Conservation (phyloP, 1,140 invertebrate genomes). For the Rhopalosiphum maidis region DNA sequence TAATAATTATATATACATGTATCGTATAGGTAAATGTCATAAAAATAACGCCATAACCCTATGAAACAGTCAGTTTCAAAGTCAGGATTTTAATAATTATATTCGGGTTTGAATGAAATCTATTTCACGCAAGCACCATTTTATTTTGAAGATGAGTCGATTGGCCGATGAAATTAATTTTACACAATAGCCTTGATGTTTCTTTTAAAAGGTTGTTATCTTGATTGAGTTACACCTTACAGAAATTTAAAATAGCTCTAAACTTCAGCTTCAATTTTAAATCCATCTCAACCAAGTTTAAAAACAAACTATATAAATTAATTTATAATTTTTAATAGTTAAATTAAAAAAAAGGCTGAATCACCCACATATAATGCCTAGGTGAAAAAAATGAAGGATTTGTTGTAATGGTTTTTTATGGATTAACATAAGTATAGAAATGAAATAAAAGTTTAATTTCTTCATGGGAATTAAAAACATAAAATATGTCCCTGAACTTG, state of each 20-base stretch:
- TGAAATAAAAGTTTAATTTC: constrained; percentile 11
- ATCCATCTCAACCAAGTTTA: not conserved
- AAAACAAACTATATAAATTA: not conserved
- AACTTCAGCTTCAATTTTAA: not conserved
- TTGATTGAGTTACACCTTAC: not conserved
- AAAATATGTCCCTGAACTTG: constrained; percentile 42
- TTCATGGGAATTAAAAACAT: not conserved
- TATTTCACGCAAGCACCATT: not conserved
- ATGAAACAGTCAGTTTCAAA: not conserved
- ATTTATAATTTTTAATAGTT: not conserved
- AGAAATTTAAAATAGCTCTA: not conserved
- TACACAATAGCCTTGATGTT: not conserved
- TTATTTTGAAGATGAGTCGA: not conserved
- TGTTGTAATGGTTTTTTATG: not conserved
- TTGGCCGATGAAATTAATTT: not conserved
- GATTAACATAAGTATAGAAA: not conserved
- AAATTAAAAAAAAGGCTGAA: not conserved
- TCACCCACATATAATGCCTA: not conserved
- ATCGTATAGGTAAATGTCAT: not conserved
- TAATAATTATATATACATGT: not conserved
- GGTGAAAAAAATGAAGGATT: not conserved
- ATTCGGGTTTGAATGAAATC: not conserved
- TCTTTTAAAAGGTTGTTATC: not conserved
- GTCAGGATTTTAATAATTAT: constrained; percentile 32
- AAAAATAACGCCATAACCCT: not conserved